Conservation (phyloP, 92 coral and sea anemone species). For the Metridium senile region DNA sequence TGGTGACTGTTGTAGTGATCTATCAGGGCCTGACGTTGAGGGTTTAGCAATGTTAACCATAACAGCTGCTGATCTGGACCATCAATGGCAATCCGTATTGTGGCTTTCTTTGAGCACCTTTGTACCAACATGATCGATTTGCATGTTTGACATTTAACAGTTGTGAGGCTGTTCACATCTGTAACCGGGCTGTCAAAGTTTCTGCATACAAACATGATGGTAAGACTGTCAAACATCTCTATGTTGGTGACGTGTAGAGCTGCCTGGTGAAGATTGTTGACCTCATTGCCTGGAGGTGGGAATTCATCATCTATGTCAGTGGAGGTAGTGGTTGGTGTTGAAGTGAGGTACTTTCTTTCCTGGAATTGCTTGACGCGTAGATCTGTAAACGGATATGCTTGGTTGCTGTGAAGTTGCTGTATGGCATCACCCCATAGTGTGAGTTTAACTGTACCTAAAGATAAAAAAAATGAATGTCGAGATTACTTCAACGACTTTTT, state of each 20-base stretch:
- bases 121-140: neutral
- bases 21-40: neutral
- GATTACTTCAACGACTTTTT: neutral
- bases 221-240: conserved; percentile 7
- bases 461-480: neutral
- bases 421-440: neutral
- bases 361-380: conserved; percentile 15
- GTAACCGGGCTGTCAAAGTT: neutral
- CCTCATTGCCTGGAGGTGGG: conserved; percentile 7
- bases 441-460: neutral
- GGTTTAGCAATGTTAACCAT: conserved; percentile 1
- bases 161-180: conserved; percentile 8
- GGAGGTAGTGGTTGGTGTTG: conserved; percentile 17
- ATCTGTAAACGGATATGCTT: neutral
- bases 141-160: neutral
- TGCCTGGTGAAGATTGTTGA: conserved; percentile 7
- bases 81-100: neutral
- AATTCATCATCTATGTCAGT: conserved; percentile 10
- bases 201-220: neutral
- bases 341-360: conserved; percentile 2
- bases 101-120: conserved; percentile 2
- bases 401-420: neutral
- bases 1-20: neutral
- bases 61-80: neutral
- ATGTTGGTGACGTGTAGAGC: neutral